Evolutionary conservation across 2,888 invertebrate genomes (phyloP), one percentile per base, ranked within the genome.

Genomic region (Phrixothrix hirtus): DNA sequence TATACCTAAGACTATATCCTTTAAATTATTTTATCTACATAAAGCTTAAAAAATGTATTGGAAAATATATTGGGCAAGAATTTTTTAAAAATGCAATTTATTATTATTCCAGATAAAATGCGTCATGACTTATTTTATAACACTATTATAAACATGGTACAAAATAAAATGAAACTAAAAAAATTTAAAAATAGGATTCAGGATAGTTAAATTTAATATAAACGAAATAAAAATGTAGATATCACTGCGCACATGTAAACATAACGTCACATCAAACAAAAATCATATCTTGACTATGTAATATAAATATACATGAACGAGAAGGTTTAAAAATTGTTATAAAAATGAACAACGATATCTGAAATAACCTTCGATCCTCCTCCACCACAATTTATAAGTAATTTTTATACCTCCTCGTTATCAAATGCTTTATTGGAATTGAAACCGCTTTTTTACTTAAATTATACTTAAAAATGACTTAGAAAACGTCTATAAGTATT

Each of bases 391-490:
- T n/a, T n/a, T n/a, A n/a, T n/a, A n/a, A n/a, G 17, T 36, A 29
- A 10, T 36, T 65, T 58, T 60, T 60, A 58, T 56, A 60, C 43
- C 59, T 61, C 62, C 61, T 64, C 61, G 64, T 65, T n/a, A 63
- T 66, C 58, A 66, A 67, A 73, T 73, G 76, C 76, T 76, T 76
- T 63, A 75, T 75, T 75, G 75, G 76, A 76, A 75, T 76, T 76
- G 75, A 76, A 74, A 73, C 70, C 69, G 75, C 75, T 76, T 76
- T 75, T 75, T 75, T 75, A 74, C 73, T 72, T 72, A 69, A 49
- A 61, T 60, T 63, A 60, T 63, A 57, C 59, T 60, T 50, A 45
- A 43, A 51, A 61, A 60, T 53, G 59, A 57, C 52, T 62, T 56
- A 56, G 56, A 57, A 62, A 64, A 61, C 66, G 67, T 68, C 68